Base-by-base conservation (phyloP, 2,113 vertebrate species). In the Heloderma charlesbogerti region DNA sequence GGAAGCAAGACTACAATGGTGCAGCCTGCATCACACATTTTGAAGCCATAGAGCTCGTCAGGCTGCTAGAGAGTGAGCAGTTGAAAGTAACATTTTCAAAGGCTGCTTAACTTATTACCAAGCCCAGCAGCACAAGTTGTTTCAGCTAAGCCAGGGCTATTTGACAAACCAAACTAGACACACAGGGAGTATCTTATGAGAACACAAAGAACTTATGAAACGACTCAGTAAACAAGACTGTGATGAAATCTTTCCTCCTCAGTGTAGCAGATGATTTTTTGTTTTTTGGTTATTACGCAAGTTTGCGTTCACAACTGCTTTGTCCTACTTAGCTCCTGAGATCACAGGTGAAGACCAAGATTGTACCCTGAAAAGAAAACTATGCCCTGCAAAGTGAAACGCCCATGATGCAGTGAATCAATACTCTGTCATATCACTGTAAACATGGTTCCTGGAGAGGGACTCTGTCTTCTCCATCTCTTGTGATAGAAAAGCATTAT, bases 171-270 rank as follows among this genome's bases (percentile, higher is more conserved):
- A 72, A 43, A 54, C 43, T 67, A 84, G 75, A 67, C 43, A 77
- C 63, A 71, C 34, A 71, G 78, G 78, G 63, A 71, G 34, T 79
- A 86, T 86, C 45, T 90, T 79, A 78, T 86, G 57, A 79, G 43
- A 79, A 86, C 15, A 67, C 57, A 63, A 40, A 79, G 60, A 25
- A 40, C 83, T 78, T 54, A 67, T 51, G 83, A 77, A 79, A 85
- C 16, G 12, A 13, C 84, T 80, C 34, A 18, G 84, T 90, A 57
- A 90, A 86, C 89, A 79, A 15, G 3, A 34, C 12, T 43, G 37
- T 90, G 83, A 71, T 86, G 84, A 71, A 90, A 90, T 90, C 71
- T 45, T 13, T 78, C 74, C 60, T 37, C n/a, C 45, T 57, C 48
- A 2, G 20, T 86, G 37, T 31, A 51, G 22, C 75, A 27, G 48